Base-by-base conservation (phyloP, 1,140 invertebrate genomes). In the Pristionchus pacificus region DNA sequence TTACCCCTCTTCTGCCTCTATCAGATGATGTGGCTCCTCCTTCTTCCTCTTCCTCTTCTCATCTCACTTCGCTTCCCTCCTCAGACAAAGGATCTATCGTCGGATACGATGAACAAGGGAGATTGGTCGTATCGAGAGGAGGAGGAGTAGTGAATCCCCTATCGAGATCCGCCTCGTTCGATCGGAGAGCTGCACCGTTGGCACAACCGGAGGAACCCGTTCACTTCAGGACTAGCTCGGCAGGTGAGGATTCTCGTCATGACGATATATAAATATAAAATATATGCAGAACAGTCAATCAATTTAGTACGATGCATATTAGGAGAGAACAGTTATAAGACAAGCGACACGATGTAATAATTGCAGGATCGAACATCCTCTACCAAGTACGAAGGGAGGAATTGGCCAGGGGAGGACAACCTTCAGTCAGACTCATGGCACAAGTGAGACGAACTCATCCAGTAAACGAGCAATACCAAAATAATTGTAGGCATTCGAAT, bases 371-470 rank as follows among this genome's bases (percentile, higher is more conserved):
- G 2, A 82, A 82, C 60, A 80, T 82, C 66, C 69, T 82, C 27
- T 82, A 84, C 63, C 77, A 80, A 67, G 83, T 82, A 19, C 68
- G 80, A n/a, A 63, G 80, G 2, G 82, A 82, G 67, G 80, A 82
- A 67, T 70, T 82, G 28, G 75, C 80, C 14, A 76, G 80, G 28
- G 80, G 80, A 2, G 78, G 78, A 30, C 60, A 74, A 3, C 80
- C 80, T 0, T 76, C 82, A 3, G 80, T 82, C 6, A 68, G 74
- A 66, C 59, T 62, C 33, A 82, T n/a, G n/a, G n/a, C n/a, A n/a
- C n/a, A n/a, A n/a, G n/a, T n/a, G n/a, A n/a, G n/a, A n/a, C n/a
- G n/a, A n/a, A n/a, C n/a, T n/a, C n/a, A n/a, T n/a, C n/a, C n/a
- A n/a, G n/a, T n/a, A n/a, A n/a, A n/a, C n/a, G n/a, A n/a, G n/a